Conservation (phyloP, 2,888 invertebrate species). For the Agriopis aurantiaria region DNA sequence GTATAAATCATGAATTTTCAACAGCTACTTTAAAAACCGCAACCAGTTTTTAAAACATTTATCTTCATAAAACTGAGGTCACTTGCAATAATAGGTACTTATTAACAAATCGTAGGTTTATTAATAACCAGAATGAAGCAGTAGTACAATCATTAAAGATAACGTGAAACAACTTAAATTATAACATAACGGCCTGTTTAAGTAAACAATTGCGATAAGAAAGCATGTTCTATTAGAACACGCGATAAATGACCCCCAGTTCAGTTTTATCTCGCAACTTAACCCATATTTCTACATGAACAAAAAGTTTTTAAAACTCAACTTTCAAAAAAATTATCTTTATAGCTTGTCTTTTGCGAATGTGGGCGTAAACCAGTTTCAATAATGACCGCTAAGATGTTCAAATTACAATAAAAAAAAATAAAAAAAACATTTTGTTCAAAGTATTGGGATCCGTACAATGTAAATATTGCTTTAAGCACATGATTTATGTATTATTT, state of each 20-base stretch:
- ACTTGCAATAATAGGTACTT: slow-evolving; percentile 5
- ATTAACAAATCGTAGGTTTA: background rate
- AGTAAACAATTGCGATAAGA: slow-evolving; percentile 27
- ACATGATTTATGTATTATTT: slow-evolving; percentile 74
- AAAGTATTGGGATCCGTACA: slow-evolving; percentile 68
- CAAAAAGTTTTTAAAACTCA: slow-evolving; percentile 12
- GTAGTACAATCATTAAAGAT: slow-evolving; percentile 11
- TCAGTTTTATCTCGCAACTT: slow-evolving; percentile 15
- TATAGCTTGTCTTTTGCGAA: slow-evolving; percentile 48
- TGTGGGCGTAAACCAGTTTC: slow-evolving; percentile 72
- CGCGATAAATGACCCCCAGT: slow-evolving; percentile 29
- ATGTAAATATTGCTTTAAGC: slow-evolving; percentile 72
- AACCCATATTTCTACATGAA: slow-evolving; percentile 19
- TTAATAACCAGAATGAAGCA: slow-evolving; percentile 21
- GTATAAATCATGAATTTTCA: slow-evolving; percentile 16
- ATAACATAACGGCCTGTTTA: slow-evolving; percentile 14
- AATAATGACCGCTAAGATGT: slow-evolving; percentile 51
- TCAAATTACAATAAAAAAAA: slow-evolving; percentile 49
- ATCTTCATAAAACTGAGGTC: slow-evolving; percentile 9
- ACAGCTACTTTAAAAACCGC: slow-evolving; percentile 1
- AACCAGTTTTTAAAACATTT: slow-evolving; percentile 15
- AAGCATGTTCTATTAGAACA: slow-evolving; percentile 21
- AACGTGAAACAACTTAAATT: slow-evolving; percentile 21
- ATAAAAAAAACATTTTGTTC: slow-evolving; percentile 53
- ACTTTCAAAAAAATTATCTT: slow-evolving; percentile 56